Percentiles rank a stretch among this genome's conserved stretches.
phyloP scores from a whole-genome alignment of 2,113 vertebrate genomes.

The Paraplagusia blochii region DNA sequence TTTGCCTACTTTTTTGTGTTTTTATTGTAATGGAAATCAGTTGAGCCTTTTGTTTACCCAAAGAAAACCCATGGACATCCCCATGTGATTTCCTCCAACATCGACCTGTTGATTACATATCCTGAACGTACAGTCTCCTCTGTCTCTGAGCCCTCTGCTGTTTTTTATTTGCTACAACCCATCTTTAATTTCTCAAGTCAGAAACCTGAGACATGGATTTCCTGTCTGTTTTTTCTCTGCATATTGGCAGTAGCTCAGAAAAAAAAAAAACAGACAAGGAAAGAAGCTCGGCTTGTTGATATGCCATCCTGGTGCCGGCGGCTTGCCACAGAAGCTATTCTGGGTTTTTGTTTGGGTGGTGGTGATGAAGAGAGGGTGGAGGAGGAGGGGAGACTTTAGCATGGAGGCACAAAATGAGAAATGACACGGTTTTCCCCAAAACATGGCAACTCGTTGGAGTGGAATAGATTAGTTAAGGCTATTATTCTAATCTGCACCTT shows the following conservation, averaged over 20 bases:
- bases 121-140: conserved; percentile 1
- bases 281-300: conserved; percentile 39
- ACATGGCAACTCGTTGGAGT: conserved; percentile 51
- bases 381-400: conserved; percentile 45
- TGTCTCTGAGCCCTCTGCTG: conserved; percentile 11
- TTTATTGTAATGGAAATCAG: too few relatives aligned
- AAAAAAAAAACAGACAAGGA: conserved; percentile 6
- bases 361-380: conserved; percentile 12
- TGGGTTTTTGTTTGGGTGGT: conserved; percentile 55
- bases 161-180: conserved; percentile 24
- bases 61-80: neutral
- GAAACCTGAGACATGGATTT: conserved; percentile 49
- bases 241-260: conserved; percentile 14
- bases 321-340: conserved; percentile 54
- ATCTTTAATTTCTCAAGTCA: conserved; percentile 49
- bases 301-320: conserved; percentile 40
- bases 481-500: conserved; percentile 67
- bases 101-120: conserved; percentile 27
- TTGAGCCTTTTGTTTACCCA: neutral
- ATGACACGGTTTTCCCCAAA: conserved; percentile 59
- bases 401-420: conserved; percentile 49
- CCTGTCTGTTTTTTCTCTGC: conserved; percentile 31
- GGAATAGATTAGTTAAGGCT: conserved; percentile 67
- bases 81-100: neutral
- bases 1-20: too few relatives aligned